phyloP scores from a whole-genome alignment of 2,888 invertebrate genomes.

The Scaptomyza caliginosa region DNA sequence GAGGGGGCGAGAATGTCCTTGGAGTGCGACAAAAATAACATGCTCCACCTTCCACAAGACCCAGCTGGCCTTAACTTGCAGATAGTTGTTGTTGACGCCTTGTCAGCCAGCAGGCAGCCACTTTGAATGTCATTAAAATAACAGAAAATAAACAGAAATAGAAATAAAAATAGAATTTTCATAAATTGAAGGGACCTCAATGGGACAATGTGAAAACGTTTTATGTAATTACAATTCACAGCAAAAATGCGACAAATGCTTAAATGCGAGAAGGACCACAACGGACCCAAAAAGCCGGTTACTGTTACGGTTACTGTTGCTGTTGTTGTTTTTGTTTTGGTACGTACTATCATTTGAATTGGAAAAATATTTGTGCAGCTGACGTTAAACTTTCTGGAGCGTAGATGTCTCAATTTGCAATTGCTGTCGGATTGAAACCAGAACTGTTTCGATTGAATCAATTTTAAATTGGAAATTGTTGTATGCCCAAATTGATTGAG shows the following conservation, averaged over 20 bases:
- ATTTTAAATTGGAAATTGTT: conserved; percentile 36
- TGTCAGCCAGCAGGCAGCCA: conserved; percentile 40
- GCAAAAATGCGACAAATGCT: conserved; percentile 44
- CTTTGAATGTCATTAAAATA: conserved; percentile 46
- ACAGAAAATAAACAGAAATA: conserved; percentile 7
- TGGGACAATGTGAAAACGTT: conserved; percentile 49
- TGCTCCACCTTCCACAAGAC: conserved; percentile 6
- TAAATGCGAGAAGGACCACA: background rate
- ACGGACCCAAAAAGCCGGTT: conserved; percentile 3
- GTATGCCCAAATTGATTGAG: background rate
- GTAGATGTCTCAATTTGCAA: conserved; percentile 14
- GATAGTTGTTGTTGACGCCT: conserved; percentile 28
- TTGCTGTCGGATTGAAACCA: conserved; percentile 8
- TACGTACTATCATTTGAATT: conserved; percentile 49
- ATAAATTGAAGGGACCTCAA: conserved; percentile 50
- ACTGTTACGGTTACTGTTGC: conserved; percentile 6
- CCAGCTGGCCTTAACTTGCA: conserved; percentile 5
- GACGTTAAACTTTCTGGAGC: conserved; percentile 19
- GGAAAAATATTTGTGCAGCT: conserved; percentile 68
- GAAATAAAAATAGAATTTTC: conserved; percentile 24
- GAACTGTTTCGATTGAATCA: conserved; percentile 9
- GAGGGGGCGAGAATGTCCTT: conserved; percentile 24
- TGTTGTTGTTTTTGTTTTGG: background rate
- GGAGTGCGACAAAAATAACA: conserved; percentile 50
- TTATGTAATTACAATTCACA: conserved; percentile 52